phyloP scores from a whole-genome alignment of 2,888 invertebrate species.

The Ypsolopha sequella region DNA sequence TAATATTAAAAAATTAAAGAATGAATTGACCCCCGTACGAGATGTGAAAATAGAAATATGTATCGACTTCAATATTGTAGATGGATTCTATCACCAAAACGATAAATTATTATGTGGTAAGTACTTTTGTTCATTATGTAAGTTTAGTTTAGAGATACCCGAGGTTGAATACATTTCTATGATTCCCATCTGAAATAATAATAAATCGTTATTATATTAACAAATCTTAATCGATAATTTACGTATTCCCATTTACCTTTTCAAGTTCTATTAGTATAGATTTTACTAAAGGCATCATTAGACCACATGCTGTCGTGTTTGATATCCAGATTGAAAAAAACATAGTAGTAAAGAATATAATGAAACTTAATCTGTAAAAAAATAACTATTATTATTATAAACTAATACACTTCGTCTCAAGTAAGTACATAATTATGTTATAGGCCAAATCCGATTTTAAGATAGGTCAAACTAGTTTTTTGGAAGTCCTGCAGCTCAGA shows the following conservation, averaged over 20 bases:
- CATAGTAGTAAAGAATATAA: constrained; percentile 39
- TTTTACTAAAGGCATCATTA: constrained; percentile 48
- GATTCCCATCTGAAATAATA: constrained; percentile 38
- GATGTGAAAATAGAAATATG: too few relatives aligned
- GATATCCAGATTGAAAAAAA: constrained; percentile 46
- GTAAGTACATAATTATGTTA: too few relatives aligned
- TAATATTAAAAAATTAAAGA: too few relatives aligned
- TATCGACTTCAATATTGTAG: too few relatives aligned
- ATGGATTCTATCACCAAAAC: too few relatives aligned
- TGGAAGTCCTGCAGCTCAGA: too few relatives aligned
- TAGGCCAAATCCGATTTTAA: too few relatives aligned
- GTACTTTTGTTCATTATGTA: constrained; percentile 28
- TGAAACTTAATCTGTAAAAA: constrained; percentile 39
- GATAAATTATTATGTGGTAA: background rate
- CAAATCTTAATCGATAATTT: too few relatives aligned
- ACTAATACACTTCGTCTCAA: background rate
- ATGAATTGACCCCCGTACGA: too few relatives aligned
- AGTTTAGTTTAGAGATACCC: constrained; percentile 21
- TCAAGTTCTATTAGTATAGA: constrained; percentile 40
- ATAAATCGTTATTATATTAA: background rate
- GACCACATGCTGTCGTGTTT: constrained; percentile 36
- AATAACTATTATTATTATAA: background rate
- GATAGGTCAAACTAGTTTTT: too few relatives aligned
- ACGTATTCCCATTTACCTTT: constrained; percentile 34
- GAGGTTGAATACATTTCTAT: constrained; percentile 33